Conservation (phyloP, 1,140 invertebrate genomes). For the Teleogryllus occipitalis region DNA sequence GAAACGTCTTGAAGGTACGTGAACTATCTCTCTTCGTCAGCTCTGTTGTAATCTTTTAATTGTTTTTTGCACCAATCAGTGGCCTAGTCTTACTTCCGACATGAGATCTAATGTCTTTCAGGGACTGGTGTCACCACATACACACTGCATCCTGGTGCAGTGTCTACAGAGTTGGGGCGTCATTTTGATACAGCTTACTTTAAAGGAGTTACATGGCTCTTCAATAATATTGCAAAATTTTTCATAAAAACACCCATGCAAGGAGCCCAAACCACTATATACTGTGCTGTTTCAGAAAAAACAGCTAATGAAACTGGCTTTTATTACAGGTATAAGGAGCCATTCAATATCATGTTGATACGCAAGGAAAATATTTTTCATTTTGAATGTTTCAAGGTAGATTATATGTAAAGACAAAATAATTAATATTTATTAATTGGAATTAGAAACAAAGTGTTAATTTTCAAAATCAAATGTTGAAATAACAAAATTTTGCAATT, state of each 20-base stretch:
- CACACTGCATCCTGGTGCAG: slow-evolving; percentile 61
- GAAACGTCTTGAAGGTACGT: slow-evolving; percentile 7
- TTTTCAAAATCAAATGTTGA: background rate
- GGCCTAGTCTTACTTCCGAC: background rate
- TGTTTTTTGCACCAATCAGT: background rate
- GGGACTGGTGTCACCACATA: slow-evolving; percentile 52
- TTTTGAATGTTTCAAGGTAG: background rate
- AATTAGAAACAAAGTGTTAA: background rate
- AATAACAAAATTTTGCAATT: background rate
- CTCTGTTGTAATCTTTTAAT: background rate
- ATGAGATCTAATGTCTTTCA: slow-evolving; percentile 15
- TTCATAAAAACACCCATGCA: slow-evolving; percentile 53
- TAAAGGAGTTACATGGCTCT: slow-evolving; percentile 14
- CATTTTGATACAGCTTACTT: slow-evolving; percentile 32
- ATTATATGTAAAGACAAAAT: no score
- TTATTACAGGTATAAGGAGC: slow-evolving; percentile 44
- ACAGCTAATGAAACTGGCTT: slow-evolving; percentile 53
- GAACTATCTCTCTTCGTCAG: background rate
- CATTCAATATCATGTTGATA: background rate
- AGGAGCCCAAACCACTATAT: slow-evolving; percentile 71
- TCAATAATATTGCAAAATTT: slow-evolving; percentile 22
- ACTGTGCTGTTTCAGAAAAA: slow-evolving; percentile 64
- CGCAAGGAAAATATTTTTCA: background rate
- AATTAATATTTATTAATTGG: background rate
- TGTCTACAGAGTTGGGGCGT: slow-evolving; percentile 57